Conservation (phyloP, 2,797 vertebrate genomes). For the Coilia nasus region DNA sequence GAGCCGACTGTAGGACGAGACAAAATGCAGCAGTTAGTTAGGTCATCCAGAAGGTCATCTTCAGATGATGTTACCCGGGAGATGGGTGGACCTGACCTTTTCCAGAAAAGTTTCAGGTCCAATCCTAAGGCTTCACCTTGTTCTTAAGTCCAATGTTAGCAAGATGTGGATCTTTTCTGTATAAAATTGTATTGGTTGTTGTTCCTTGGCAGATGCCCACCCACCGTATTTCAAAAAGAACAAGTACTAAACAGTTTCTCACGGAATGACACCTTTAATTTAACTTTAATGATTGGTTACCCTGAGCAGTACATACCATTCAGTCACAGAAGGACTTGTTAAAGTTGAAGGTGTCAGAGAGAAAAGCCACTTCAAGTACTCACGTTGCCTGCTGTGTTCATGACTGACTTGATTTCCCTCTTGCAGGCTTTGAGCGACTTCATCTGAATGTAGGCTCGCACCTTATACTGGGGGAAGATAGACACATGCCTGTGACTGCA, state of each 20-base stretch:
- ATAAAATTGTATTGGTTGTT: too few species aligned
- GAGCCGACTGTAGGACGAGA: conserved; percentile 82
- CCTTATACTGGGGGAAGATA: conserved; percentile 86
- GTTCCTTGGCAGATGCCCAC: too few species aligned
- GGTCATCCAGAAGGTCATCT: background rate
- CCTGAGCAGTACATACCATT: background rate
- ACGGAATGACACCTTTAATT: too few species aligned
- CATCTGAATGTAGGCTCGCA: conserved; percentile 97
- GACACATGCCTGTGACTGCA: background rate
- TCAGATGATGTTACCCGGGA: background rate
- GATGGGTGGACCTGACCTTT: background rate
- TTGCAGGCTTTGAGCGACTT: conserved; percentile 99
- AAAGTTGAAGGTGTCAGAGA: background rate
- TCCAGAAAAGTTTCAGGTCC: background rate
- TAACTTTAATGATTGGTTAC: too few species aligned
- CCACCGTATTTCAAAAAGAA: too few species aligned
- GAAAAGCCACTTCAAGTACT: conserved; percentile 64
- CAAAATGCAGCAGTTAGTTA: background rate
- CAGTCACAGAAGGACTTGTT: background rate
- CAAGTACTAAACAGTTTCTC: too few species aligned
- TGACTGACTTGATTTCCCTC: conserved; percentile 98
- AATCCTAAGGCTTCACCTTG: background rate
- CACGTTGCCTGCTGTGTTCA: conserved; percentile 98
- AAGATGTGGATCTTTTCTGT: background rate
- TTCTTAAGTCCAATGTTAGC: background rate